Evolutionary conservation across 2,888 invertebrate species (phyloP).

Genomic region (Pemphredon lugubris): DNA sequence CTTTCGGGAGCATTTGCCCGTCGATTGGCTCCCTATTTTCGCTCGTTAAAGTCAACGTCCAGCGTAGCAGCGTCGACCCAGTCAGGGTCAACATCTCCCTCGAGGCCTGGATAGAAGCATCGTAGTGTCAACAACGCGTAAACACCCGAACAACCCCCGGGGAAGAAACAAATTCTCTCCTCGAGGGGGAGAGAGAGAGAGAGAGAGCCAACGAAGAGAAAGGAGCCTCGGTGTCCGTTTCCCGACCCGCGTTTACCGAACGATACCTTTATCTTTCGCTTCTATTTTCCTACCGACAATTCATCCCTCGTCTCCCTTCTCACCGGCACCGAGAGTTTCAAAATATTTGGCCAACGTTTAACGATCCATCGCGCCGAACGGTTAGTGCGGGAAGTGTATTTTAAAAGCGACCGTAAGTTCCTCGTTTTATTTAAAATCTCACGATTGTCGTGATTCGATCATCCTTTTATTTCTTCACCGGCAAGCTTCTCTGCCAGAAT

Average conservation of each 20-base stretch:
- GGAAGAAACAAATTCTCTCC: background rate
- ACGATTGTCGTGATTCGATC: background rate
- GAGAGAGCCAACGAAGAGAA: no score
- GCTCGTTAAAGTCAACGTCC: constrained; percentile 48
- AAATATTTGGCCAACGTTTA: background rate
- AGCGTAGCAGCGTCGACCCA: constrained; percentile 6
- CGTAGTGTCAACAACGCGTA: constrained; percentile 17
- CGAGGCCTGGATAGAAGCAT: constrained; percentile 19
- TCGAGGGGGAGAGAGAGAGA: background rate
- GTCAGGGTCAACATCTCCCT: constrained; percentile 49
- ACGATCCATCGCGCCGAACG: background rate
- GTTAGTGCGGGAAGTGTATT: constrained; percentile 14
- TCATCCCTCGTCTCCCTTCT: background rate
- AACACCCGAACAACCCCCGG: background rate
- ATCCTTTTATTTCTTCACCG: background rate
- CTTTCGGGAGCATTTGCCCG: constrained; percentile 24
- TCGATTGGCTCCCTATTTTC: constrained; percentile 51
- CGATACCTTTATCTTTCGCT: background rate
- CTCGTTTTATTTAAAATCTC: background rate
- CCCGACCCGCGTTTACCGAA: background rate
- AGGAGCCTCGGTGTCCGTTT: no score
- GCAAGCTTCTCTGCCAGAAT: background rate
- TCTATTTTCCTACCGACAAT: background rate
- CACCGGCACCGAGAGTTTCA: background rate
- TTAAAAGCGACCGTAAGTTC: background rate